These are phyloP conservation scores for Parasteatoda tepidariorum DNA, from an alignment of 1,140 invertebrate genomes.

Conservation along the genomic window DNA sequence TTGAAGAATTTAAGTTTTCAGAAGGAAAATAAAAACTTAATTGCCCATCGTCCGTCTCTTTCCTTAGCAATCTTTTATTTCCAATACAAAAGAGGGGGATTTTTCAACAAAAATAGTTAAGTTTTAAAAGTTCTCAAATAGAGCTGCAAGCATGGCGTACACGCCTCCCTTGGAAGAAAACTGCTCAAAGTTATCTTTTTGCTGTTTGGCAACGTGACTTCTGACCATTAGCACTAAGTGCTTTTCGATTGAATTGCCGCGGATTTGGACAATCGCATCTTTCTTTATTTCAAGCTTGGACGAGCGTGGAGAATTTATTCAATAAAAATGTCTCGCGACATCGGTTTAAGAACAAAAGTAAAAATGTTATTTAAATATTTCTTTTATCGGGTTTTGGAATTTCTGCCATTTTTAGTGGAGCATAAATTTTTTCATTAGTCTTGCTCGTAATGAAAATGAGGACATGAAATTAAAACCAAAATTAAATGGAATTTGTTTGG, in stretches of 20 bases:
- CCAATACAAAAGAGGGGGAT: background rate
- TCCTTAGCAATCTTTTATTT: background rate
- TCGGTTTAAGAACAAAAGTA: background rate
- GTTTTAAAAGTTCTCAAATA: background rate
- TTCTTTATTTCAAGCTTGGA: background rate
- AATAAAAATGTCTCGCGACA: background rate
- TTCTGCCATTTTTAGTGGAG: background rate
- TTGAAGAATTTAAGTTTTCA: too few relatives aligned
- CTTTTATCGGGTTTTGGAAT: background rate
- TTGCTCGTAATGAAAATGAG: too few relatives aligned
- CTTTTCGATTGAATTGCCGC: slow-evolving; percentile 5
- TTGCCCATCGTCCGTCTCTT: background rate
- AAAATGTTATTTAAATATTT: background rate
- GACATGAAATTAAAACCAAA: too few relatives aligned
- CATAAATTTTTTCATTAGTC: background rate
- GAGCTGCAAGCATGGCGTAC: background rate
- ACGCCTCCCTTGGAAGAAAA: background rate
- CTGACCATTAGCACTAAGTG: slow-evolving; percentile 7
- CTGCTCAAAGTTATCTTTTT: background rate
- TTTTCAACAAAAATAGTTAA: background rate
- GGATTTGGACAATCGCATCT: background rate
- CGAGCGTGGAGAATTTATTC: background rate
- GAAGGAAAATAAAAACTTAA: too few relatives aligned
- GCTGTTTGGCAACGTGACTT: slow-evolving; percentile 1
- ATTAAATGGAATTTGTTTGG: too few relatives aligned